These are phyloP conservation scores for Turritopsis rubra DNA, from an alignment of 30 jellyfish, hydroid and myxozoan species.

Conservation along the genomic window DNA sequence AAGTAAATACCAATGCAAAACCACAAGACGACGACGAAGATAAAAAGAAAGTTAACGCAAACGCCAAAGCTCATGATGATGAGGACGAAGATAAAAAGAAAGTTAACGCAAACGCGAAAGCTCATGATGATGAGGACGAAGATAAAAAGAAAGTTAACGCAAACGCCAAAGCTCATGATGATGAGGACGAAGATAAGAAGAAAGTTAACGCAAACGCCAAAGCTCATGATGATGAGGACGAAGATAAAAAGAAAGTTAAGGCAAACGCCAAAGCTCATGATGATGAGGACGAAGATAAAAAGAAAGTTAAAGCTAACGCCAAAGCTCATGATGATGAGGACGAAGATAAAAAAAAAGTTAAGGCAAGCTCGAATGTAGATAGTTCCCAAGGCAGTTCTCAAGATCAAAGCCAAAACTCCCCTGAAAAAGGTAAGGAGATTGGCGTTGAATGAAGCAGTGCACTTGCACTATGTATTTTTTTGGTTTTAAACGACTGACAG, in stretches of 20 bases:
- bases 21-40: neutral
- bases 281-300: neutral
- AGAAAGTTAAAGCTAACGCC: neutral
- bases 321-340: neutral
- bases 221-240: slow-evolving; percentile 7
- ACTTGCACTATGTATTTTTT: too few species aligned
- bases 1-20: neutral
- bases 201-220: neutral
- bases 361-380: neutral
- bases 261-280: slow-evolving; percentile 1
- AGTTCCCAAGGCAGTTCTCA: neutral
- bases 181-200: neutral
- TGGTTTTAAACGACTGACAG: neutral
- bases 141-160: neutral
- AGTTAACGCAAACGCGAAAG: neutral
- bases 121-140: neutral
- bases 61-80: neutral
- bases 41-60: neutral
- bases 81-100: neutral
- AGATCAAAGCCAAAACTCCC: neutral
- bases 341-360: neutral
- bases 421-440: too few species aligned
- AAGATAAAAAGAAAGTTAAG: neutral
- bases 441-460: too few species aligned
- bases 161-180: neutral